Evolutionary conservation across 2,797 vertebrate genomes (phyloP).

Genomic region (Hemibagrus guttatus): DNA sequence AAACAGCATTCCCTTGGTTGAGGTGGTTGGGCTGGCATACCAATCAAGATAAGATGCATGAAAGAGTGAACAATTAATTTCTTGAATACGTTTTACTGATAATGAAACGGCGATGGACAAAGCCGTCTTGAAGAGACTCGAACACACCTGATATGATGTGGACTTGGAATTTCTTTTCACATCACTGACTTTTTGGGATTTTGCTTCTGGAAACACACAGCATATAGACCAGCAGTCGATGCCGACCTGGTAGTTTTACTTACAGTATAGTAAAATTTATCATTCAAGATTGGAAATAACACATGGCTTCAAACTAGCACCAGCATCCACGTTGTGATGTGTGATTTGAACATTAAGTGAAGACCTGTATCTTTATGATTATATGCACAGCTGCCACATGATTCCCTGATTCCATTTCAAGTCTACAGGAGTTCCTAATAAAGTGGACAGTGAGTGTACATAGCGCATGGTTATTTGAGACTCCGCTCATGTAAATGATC

Average conservation of each 20-base stretch:
- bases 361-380: not conserved
- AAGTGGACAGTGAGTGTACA: not conserved
- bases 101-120: not conserved
- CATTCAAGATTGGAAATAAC: not conserved
- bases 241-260: not conserved
- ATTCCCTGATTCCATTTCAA: not conserved
- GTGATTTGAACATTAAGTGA: not conserved
- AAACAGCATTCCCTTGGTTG: not conserved
- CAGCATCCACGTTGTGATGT: not conserved
- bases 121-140: not conserved
- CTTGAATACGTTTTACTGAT: not conserved
- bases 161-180: not conserved
- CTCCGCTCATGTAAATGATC: not conserved
- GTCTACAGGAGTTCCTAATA: not conserved
- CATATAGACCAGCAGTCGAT: not conserved
- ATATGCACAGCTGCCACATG: not conserved
- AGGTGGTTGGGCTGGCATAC: not conserved
- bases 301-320: too few relatives aligned
- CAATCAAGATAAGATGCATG: not conserved
- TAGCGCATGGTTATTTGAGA: not conserved
- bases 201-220: not conserved
- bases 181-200: not conserved
- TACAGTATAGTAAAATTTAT: not conserved
- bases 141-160: not conserved
- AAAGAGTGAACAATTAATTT: not conserved